Conservation (phyloP, 2,888 invertebrate species). For the Thysanoteuthis rhombus region DNA sequence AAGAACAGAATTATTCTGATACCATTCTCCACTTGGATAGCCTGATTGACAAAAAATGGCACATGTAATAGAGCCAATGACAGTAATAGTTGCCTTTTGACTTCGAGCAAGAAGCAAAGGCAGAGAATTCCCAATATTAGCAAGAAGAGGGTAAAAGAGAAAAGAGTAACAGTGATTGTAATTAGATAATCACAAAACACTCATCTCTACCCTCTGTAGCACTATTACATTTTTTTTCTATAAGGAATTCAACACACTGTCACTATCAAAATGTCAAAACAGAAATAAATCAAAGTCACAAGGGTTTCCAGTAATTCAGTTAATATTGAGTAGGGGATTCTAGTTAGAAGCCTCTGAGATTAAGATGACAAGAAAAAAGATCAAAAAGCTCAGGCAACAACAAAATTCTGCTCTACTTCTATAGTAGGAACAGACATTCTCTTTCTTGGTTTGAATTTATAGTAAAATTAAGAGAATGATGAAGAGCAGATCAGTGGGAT, state of each 20-base stretch:
- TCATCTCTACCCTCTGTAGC: background rate
- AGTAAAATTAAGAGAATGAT: no score
- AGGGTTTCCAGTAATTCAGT: background rate
- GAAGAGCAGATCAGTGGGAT: no score
- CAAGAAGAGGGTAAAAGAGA: background rate
- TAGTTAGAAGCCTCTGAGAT: no score
- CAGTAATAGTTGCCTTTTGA: background rate
- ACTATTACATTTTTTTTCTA: background rate
- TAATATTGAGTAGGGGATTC: no score
- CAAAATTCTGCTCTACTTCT: no score
- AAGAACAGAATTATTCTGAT: background rate
- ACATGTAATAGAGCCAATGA: background rate
- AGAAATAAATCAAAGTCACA: background rate
- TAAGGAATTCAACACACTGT: background rate
- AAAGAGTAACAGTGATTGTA: background rate
- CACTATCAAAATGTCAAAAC: background rate
- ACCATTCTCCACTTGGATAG: background rate
- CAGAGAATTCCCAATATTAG: background rate
- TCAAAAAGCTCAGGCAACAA: no score
- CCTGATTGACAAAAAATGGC: background rate
- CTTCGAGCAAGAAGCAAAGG: background rate
- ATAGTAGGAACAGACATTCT: no score
- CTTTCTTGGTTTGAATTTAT: no score
- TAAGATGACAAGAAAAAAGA: no score
- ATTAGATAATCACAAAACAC: background rate